Base-by-base conservation (phyloP, 2,888 invertebrate species). In the Melieria crassipennis region DNA sequence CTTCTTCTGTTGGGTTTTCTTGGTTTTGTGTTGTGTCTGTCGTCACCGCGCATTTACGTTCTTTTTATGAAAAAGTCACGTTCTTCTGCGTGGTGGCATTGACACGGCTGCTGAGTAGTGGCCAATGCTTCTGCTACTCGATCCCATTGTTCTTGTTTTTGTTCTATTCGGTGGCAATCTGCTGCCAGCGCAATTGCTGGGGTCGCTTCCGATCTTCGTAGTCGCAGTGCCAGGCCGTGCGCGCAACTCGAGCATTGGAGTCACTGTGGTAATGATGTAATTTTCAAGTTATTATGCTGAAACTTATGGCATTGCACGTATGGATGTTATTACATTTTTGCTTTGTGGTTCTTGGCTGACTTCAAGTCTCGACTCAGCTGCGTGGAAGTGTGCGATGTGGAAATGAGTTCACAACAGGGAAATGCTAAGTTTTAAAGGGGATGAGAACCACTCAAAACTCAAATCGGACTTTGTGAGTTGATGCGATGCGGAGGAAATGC, bases 31-130 rank as follows among this genome's bases (percentile, higher is more conserved):
- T 30, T 30, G 30, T 30, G 30, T 30, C 30, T 30, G 30, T 2
- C 30, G 30, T 30, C 30, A 30, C 30, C 30, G 30, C 30, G 30
- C 30, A 30, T 3, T 30, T 30, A 16, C 42, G 10, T 69, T 48
- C 48, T 61, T 56, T 61, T 52, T 46, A 65, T 30, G 70, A 65
- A 65, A 70, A 70, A 60, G 70, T 61, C 70, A 70, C 65, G 70
- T 65, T 70, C 55, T 61, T 46, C 50, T 4, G 13, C 50, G 43
- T 52, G n/a, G 45, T 30, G 30, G 30, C 30, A 30, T 30, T 30
- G 30, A 30, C 30, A 30, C 3, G 43, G 2, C 13, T 5, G 30
- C 46, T 11, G 43, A 16, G 16, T 11, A 30, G 63, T 4, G 48
- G 7, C 46, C 10, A 46, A 63, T 47, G 7, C 13, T 47, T 52